These are phyloP conservation scores for Petrocephalus microphthalmus DNA, from an alignment of 2,113 vertebrate species.

Conservation along the genomic window DNA sequence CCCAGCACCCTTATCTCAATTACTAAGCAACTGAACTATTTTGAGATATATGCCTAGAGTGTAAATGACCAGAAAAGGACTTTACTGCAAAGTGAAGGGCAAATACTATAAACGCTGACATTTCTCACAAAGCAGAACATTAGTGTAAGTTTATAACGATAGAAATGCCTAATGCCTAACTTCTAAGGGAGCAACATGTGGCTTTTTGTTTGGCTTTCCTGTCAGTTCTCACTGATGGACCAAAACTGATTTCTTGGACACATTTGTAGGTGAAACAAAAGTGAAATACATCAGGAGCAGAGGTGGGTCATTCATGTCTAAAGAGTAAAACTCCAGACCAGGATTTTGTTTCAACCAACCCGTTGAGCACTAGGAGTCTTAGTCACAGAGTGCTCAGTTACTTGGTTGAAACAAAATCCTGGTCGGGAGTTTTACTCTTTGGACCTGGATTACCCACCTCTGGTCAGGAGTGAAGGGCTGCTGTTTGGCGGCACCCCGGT, in stretches of 20 bases:
- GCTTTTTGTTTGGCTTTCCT: neutral
- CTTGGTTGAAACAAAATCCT: no score
- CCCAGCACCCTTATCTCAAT: neutral
- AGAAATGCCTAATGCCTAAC: neutral
- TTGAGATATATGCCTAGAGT: neutral
- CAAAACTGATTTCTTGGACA: neutral
- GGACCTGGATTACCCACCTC: no score
- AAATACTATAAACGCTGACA: neutral
- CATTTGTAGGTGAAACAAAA: neutral
- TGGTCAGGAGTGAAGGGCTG: neutral
- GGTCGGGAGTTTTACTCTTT: no score
- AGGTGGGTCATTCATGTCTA: no score
- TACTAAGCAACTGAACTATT: constrained; percentile 3
- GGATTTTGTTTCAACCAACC: no score
- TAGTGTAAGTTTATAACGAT: neutral
- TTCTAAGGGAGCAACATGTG: neutral
- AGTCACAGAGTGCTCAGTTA: no score
- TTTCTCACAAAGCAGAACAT: neutral
- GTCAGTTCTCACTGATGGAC: neutral
- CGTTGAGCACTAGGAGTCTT: no score
- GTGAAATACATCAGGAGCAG: neutral
- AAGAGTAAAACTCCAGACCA: no score
- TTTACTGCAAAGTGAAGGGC: neutral
- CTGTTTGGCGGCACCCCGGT: no score
- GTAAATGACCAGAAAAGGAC: neutral